Percentiles rank a stretch among this genome's conserved stretches.
These are phyloP conservation scores for Pocillopora grandis DNA, from an alignment of 92 coral and sea anemone species.

Conservation along the genomic window DNA sequence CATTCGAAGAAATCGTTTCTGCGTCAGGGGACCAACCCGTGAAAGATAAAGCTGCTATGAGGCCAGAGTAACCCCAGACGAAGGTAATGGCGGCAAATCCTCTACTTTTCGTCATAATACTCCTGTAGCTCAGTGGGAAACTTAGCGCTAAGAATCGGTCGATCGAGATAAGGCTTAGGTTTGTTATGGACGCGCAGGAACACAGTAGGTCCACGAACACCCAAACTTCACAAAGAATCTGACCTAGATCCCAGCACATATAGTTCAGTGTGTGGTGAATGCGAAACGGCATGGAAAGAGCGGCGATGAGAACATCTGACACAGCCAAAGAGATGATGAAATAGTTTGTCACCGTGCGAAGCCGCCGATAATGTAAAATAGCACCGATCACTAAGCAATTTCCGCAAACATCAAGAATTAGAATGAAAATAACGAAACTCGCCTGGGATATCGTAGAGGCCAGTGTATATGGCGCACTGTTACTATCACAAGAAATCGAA, in stretches of 20 bases:
- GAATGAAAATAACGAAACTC: constrained; percentile 86
- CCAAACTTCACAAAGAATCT: constrained; percentile 77
- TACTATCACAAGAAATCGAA: not conserved
- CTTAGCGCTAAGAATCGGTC: constrained; percentile 92
- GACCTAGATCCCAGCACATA: constrained; percentile 91
- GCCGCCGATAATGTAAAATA: constrained; percentile 75
- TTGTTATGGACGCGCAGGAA: constrained; percentile 85
- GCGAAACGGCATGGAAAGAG: constrained; percentile 87
- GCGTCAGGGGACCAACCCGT: constrained; percentile 80
- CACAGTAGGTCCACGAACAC: constrained; percentile 83
- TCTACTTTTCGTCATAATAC: constrained; percentile 76
- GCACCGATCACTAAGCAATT: constrained; percentile 89
- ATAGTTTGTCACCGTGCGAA: constrained; percentile 90
- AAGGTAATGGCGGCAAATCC: constrained; percentile 65
- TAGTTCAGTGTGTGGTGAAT: constrained; percentile 84
- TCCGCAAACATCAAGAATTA: constrained; percentile 89
- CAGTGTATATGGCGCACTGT: not conserved
- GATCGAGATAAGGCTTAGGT: constrained; percentile 80
- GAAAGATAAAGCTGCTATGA: constrained; percentile 80
- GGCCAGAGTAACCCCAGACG: constrained; percentile 81
- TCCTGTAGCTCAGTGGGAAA: constrained; percentile 84
- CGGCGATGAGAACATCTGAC: constrained; percentile 87
- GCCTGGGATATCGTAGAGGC: constrained; percentile 74
- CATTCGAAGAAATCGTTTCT: constrained; percentile 20
- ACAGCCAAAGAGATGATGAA: constrained; percentile 96